Evolutionary conservation across 2,797 vertebrate genomes (phyloP).

Genomic region (Avahi laniger): DNA sequence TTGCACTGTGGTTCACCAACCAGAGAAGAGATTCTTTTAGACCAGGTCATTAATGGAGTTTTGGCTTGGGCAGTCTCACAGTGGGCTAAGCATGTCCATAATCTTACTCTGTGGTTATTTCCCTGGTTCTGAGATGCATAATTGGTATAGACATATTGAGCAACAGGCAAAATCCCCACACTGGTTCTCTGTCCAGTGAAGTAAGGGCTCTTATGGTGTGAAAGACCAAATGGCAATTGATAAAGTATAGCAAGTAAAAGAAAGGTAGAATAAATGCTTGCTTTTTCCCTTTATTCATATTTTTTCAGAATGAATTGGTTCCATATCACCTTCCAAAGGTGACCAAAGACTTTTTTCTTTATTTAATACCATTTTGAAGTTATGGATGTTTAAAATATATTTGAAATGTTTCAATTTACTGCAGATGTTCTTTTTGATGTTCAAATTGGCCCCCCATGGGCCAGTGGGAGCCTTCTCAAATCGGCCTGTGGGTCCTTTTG

Average conservation of each 20-base stretch:
- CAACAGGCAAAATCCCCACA: neutral
- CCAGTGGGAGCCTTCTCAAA: neutral
- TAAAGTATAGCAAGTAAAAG: neutral
- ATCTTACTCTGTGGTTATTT: neutral
- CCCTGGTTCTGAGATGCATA: neutral
- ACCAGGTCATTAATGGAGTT: neutral
- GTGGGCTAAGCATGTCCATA: neutral
- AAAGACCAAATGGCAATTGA: neutral
- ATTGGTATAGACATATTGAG: neutral
- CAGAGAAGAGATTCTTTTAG: neutral
- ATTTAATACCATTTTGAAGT: neutral
- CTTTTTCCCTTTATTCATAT: neutral
- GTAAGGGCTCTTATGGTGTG: neutral
- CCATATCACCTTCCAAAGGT: neutral
- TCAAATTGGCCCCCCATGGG: neutral
- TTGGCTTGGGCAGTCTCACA: neutral
- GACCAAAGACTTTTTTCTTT: neutral
- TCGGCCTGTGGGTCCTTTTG: neutral
- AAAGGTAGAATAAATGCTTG: neutral
- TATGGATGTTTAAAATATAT: neutral
- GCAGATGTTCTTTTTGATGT: neutral
- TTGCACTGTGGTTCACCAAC: neutral
- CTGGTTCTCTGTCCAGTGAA: neutral
- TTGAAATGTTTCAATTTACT: neutral
- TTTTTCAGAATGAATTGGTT: neutral